Evolutionary conservation across 2,113 vertebrate genomes (phyloP).

Genomic region (Tychaedon coryphoeus): DNA sequence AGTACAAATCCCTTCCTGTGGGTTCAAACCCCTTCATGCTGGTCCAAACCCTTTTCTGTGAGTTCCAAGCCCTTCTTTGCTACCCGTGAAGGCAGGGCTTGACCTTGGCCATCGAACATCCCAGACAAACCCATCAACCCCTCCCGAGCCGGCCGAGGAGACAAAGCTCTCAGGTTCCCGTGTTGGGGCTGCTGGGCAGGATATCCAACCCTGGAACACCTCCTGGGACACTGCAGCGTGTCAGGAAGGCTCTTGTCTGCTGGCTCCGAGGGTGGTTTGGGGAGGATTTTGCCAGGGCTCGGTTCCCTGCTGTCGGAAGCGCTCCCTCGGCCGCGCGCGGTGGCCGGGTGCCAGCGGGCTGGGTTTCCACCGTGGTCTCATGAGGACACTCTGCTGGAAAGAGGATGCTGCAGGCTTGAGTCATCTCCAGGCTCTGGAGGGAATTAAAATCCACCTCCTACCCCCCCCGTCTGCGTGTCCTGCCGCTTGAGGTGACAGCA

Average conservation of each 20-base stretch:
- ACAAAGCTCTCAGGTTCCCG: background rate
- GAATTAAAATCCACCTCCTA: background rate
- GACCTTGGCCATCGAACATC: background rate
- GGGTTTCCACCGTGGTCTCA: background rate
- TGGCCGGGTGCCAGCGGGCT: background rate
- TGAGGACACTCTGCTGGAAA: constrained; percentile 1
- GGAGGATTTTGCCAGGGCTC: background rate
- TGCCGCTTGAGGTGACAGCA: background rate
- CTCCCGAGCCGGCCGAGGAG: accelerated
- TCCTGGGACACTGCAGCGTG: background rate
- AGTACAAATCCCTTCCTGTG: background rate
- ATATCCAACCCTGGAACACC: background rate
- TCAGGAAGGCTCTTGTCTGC: background rate
- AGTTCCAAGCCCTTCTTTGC: background rate
- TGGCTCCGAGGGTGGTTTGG: accelerated
- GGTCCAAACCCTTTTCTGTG: background rate
- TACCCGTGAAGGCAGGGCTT: accelerated
- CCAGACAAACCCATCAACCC: background rate
- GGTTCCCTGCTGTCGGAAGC: accelerated
- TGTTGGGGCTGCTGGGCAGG: background rate
- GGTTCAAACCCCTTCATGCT: background rate
- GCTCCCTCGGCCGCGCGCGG: accelerated
- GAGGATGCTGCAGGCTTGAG: background rate
- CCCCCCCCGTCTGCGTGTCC: background rate
- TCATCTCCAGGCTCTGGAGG: background rate